Conservation (phyloP, 1,140 invertebrate species). For the Camponotus vicinus region DNA sequence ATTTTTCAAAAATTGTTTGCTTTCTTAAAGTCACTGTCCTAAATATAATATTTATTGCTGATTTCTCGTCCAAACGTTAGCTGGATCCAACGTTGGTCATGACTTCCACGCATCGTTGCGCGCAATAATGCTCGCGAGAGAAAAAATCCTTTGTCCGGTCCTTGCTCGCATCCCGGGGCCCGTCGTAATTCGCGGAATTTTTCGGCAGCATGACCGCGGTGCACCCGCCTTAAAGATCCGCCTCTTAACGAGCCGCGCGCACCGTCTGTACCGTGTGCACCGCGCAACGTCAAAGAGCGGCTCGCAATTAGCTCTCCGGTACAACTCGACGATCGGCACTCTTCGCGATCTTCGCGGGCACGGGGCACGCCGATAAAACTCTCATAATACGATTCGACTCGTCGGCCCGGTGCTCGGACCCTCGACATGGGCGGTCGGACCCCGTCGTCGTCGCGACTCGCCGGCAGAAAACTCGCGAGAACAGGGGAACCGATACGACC, state of each 20-base stretch:
- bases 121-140: constrained; percentile 26
- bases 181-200: constrained; percentile 64
- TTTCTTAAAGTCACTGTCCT: neutral
- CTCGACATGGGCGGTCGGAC: constrained; percentile 72
- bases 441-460: neutral
- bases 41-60: neutral
- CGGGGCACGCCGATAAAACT: constrained; percentile 72
- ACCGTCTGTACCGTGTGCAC: constrained; percentile 48
- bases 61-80: neutral
- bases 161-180: constrained; percentile 26
- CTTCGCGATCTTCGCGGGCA: constrained; percentile 58
- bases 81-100: neutral
- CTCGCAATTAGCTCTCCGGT: constrained; percentile 76
- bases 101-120: constrained; percentile 37
- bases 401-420: constrained; percentile 19
- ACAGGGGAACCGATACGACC: constrained; percentile 45
- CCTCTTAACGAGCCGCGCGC: constrained; percentile 70
- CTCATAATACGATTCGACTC: constrained; percentile 73
- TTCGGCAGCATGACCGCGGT: constrained; percentile 42
- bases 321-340: constrained; percentile 73
- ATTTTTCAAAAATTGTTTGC: neutral
- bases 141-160: constrained; percentile 49
- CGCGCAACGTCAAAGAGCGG: constrained; percentile 47
- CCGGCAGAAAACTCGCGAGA: constrained; percentile 36
- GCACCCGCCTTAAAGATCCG: constrained; percentile 61